These are phyloP conservation scores for Hermetia illucens DNA, from an alignment of 1,140 invertebrate genomes.

Conservation along the genomic window DNA sequence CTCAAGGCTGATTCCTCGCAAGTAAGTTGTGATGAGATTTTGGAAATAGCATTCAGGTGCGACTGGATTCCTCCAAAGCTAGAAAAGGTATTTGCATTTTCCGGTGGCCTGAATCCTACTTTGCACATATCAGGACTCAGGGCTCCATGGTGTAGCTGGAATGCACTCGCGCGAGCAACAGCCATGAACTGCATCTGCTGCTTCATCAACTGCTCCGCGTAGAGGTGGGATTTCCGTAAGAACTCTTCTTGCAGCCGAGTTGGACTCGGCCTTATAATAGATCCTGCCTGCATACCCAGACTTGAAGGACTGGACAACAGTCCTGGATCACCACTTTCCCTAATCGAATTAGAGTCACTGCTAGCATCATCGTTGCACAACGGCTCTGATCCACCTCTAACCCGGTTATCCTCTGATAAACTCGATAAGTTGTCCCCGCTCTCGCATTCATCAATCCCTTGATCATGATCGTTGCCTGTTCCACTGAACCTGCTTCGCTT, in stretches of 20 bases:
- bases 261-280: slow-evolving; percentile 5
- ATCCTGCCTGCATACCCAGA: no score
- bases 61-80: slow-evolving; percentile 9
- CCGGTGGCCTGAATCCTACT: slow-evolving; percentile 2
- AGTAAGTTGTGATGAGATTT: slow-evolving; percentile 16
- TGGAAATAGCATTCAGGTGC: slow-evolving; percentile 14
- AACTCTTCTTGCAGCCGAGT: slow-evolving; percentile 27
- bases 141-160: slow-evolving; percentile 14
- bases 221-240: slow-evolving; percentile 27
- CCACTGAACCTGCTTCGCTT: neutral
- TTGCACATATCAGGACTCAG: neutral
- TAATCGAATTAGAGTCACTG: slow-evolving; percentile 4
- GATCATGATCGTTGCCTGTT: neutral
- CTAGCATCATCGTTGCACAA: slow-evolving; percentile 4
- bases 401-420: neutral
- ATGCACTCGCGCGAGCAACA: slow-evolving; percentile 21
- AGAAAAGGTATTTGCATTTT: neutral
- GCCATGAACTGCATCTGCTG: slow-evolving; percentile 31
- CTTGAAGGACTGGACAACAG: slow-evolving; percentile 6
- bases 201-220: slow-evolving; percentile 30
- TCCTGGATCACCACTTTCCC: neutral
- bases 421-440: slow-evolving; percentile 34
- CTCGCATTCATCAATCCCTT: slow-evolving; percentile 41
- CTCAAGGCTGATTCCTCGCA: slow-evolving; percentile 12
- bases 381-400: neutral